Evolutionary conservation across 2,113 vertebrate genomes (phyloP).

Genomic region (Eclectus roratus): DNA sequence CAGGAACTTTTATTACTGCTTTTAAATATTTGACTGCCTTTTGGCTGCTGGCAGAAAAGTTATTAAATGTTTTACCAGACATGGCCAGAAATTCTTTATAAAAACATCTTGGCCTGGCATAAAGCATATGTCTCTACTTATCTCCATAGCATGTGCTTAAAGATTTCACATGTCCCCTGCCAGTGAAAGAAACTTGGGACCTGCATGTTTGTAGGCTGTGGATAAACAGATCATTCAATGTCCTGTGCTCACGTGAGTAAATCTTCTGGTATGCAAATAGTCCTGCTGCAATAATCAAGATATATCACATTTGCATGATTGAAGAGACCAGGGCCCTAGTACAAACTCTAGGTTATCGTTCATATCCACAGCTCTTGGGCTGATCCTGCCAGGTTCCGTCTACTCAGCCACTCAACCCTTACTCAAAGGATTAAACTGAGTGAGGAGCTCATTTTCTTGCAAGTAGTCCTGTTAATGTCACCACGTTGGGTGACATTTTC

Average conservation of each 20-base stretch:
- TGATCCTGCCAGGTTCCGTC: not conserved
- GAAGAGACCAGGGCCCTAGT: not conserved
- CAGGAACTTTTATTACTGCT: constrained; percentile 39
- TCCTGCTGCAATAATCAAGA: not conserved
- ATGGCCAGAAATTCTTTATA: constrained; percentile 33
- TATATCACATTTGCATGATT: not conserved
- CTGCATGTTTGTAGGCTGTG: not conserved
- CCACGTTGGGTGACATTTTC: not conserved
- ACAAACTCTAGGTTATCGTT: not conserved
- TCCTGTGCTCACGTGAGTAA: not conserved
- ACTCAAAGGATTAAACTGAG: not conserved
- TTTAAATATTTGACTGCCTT: constrained; percentile 52
- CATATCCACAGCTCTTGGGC: not conserved
- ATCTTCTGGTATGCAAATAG: constrained; percentile 5
- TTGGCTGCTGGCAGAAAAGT: constrained; percentile 22
- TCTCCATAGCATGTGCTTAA: constrained; percentile 11
- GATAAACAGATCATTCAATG: constrained; percentile 23
- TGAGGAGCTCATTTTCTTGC: not conserved
- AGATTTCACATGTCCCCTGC: constrained; percentile 17
- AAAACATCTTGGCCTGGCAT: constrained; percentile 9
- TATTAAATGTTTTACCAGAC: constrained; percentile 59
- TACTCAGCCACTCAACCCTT: not conserved
- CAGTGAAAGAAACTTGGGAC: constrained; percentile 23
- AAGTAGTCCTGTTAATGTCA: not conserved
- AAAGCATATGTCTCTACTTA: constrained; percentile 40